phyloP scores from a whole-genome alignment of 2,113 vertebrate genomes.

The Jacana jacana region DNA sequence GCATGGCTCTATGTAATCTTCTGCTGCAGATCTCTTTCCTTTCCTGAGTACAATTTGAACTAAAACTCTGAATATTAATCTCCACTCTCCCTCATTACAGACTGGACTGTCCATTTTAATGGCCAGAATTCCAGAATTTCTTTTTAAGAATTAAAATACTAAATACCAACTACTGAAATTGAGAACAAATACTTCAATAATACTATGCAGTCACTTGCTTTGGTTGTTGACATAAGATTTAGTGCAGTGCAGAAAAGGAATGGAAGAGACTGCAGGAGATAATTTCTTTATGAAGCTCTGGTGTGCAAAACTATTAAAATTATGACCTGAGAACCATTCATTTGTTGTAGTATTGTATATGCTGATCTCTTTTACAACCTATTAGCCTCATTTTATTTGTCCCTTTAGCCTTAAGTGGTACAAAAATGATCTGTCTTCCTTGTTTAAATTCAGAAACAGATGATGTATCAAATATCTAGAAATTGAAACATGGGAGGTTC shows the following conservation, averaged over 20 bases:
- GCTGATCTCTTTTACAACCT: not conserved
- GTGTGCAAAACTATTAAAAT: not conserved
- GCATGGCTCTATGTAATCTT: not conserved
- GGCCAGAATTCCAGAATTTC: not conserved
- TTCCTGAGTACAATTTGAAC: not conserved
- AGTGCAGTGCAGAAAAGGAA: not conserved
- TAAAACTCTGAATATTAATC: not conserved
- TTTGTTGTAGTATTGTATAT: not conserved
- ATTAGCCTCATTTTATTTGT: not conserved
- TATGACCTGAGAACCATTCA: not conserved
- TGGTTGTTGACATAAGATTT: not conserved
- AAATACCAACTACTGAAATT: not conserved
- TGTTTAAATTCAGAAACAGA: not conserved
- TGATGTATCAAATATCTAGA: not conserved
- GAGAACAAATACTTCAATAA: not conserved
- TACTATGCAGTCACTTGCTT: not conserved
- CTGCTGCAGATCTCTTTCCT: not conserved
- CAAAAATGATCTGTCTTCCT: not conserved
- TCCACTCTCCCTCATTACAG: not conserved
- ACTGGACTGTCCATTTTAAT: not conserved
- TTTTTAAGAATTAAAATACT: not conserved
- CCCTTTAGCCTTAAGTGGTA: not conserved
- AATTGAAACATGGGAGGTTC: not conserved
- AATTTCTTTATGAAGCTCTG: not conserved
- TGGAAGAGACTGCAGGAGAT: not conserved